A percentile compares a stretch with the other conserved stretches of the same genome.
Evolutionary conservation across 53 echinoderm and acorn worm genomes (phyloP).

Genomic region (Paracentrotus lividus): DNA sequence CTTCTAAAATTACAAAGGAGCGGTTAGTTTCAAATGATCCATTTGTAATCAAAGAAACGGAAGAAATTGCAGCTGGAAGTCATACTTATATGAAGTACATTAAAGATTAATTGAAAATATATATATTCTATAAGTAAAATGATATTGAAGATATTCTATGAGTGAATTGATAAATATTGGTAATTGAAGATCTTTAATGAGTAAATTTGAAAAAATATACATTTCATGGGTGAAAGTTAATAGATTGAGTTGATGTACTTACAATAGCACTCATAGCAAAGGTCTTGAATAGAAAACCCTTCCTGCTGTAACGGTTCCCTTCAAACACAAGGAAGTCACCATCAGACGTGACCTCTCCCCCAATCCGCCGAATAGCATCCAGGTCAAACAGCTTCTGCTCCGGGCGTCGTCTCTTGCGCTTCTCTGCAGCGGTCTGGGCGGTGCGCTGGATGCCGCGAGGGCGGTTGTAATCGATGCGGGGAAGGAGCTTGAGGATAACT

Average conservation of each 20-base stretch:
- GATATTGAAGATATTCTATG: too few species aligned
- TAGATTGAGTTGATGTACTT: constrained; percentile 59
- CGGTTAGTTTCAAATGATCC: too few species aligned
- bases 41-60: too few species aligned
- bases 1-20: too few species aligned
- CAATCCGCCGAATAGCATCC: constrained; percentile 88
- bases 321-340: constrained; percentile 97
- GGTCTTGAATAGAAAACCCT: constrained; percentile 96
- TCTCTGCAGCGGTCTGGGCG: constrained; percentile 78
- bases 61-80: too few species aligned
- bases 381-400: constrained; percentile 92
- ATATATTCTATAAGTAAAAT: too few species aligned
- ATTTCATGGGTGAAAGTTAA: too few species aligned
- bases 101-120: too few species aligned
- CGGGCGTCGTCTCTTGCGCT: constrained; percentile 86
- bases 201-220: too few species aligned
- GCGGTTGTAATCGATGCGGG: constrained; percentile 93
- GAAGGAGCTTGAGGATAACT: constrained; percentile 94
- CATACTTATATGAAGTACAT: too few species aligned
- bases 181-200: too few species aligned
- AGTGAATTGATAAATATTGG: too few species aligned
- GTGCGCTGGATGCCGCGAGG: constrained; percentile 80
- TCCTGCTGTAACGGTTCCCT: constrained; percentile 96
- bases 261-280: constrained; percentile 98
- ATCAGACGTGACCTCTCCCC: constrained; percentile 96